A percentile compares a stretch with the other conserved stretches of the same genome.
phyloP scores from a whole-genome alignment of 2,888 invertebrate genomes.

The Dynastes grantii region DNA sequence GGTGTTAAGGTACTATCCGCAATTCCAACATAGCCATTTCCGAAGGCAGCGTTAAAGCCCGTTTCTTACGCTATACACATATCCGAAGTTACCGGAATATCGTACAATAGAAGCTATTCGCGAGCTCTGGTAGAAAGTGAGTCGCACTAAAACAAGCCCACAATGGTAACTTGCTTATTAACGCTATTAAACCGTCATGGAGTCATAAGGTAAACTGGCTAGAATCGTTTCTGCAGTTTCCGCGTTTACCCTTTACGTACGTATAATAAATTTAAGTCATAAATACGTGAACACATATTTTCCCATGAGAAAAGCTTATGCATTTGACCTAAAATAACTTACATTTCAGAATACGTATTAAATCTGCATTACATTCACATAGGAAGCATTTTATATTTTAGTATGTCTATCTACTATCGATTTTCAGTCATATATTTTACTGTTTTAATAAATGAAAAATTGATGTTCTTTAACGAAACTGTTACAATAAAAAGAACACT shows the following conservation, averaged over 20 bases:
- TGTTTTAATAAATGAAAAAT: too few relatives aligned
- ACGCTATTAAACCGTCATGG: conserved; percentile 5
- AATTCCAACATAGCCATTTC: not conserved
- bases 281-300: not conserved
- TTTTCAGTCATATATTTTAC: too few relatives aligned
- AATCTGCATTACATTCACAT: too few relatives aligned
- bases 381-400: too few relatives aligned
- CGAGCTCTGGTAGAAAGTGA: not conserved
- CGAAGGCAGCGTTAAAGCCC: not conserved
- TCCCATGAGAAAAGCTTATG: not conserved
- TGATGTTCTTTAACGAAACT: too few relatives aligned
- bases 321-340: not conserved
- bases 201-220: not conserved
- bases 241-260: not conserved
- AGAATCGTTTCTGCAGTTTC: conserved; percentile 21
- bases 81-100: not conserved
- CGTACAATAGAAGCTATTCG: not conserved
- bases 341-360: not conserved
- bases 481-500: too few relatives aligned
- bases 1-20: not conserved
- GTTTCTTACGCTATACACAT: not conserved
- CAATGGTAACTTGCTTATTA: conserved; percentile 20
- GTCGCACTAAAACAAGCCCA: not conserved
- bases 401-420: too few relatives aligned
- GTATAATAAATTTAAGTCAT: not conserved